phyloP scores from a whole-genome alignment of 30 jellyfish, hydroid and myxozoan species.

The Aurelia sp. region DNA sequence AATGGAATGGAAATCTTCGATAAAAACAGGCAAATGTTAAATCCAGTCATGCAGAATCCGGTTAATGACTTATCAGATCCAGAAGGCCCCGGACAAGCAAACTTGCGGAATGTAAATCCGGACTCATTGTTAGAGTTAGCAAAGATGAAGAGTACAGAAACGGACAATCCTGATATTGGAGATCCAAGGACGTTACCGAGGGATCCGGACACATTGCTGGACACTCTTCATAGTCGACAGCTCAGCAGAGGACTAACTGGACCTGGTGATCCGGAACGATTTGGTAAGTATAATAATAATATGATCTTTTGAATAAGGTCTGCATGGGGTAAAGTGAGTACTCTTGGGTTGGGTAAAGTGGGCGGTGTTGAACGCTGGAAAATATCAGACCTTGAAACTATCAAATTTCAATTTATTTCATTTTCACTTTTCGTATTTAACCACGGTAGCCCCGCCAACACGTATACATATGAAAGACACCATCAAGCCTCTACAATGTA shows the following conservation, averaged over 20 bases:
- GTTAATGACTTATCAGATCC: conserved; percentile 98
- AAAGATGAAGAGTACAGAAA: conserved; percentile 58
- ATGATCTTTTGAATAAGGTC: no score
- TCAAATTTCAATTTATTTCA: no score
- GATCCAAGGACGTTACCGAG: conserved; percentile 29
- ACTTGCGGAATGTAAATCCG: conserved; percentile 59
- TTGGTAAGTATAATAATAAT: conserved; percentile 19
- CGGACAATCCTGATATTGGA: conserved; percentile 64
- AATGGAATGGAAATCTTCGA: conserved; percentile 65
- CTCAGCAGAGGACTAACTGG: conserved; percentile 77
- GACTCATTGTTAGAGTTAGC: conserved; percentile 92
- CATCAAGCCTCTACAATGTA: no score
- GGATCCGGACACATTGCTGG: conserved; percentile 88
- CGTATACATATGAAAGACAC: no score
- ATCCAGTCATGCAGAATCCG: conserved; percentile 60
- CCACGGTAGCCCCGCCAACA: no score
- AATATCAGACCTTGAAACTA: no score
- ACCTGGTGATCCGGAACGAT: conserved; percentile 93
- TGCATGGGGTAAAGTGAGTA: no score
- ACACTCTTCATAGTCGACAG: conserved; percentile 75
- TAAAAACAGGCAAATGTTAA: conserved; percentile 54
- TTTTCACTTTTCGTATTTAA: no score
- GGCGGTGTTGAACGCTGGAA: no score
- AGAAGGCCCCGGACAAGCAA: conserved; percentile 38
- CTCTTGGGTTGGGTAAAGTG: no score